Conservation (phyloP, 2,888 invertebrate species). For the Ochropacha duplaris region DNA sequence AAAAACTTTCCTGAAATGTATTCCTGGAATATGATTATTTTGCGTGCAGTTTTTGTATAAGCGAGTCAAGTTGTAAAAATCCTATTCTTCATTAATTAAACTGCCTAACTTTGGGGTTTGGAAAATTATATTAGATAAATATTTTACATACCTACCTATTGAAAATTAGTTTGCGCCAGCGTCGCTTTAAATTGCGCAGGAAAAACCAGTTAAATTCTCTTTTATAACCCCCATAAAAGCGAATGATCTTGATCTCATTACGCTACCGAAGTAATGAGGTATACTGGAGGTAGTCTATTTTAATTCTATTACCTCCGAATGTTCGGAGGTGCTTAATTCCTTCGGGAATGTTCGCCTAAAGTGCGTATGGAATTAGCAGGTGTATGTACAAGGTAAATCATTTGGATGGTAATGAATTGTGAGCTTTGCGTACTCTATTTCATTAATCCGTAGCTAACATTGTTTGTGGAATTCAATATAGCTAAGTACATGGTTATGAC, state of each 20-base stretch:
- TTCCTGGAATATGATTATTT: no score
- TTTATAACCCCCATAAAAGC: background rate
- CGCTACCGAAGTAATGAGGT: background rate
- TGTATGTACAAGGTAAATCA: background rate
- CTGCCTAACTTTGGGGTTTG: no score
- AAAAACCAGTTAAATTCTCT: background rate
- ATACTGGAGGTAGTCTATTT: background rate
- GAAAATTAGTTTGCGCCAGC: background rate
- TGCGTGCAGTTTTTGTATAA: no score
- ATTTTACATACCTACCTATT: no score
- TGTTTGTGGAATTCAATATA: background rate
- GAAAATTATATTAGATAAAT: no score
- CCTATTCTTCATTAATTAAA: no score
- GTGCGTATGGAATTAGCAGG: background rate
- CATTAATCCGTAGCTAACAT: background rate
- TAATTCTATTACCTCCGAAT: background rate
- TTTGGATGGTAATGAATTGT: slow-evolving; percentile 4
- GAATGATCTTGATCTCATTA: slow-evolving; percentile 4
- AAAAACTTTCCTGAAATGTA: no score
- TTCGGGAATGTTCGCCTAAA: background rate
- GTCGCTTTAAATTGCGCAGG: background rate
- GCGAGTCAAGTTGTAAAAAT: no score
- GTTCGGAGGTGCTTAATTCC: slow-evolving; percentile 1
- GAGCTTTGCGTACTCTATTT: background rate
- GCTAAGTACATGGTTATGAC: background rate